Percentiles rank a stretch among this genome's conserved stretches.
Evolutionary conservation across 2,797 vertebrate genomes (phyloP).

Genomic region (Steatocranus sp.): DNA sequence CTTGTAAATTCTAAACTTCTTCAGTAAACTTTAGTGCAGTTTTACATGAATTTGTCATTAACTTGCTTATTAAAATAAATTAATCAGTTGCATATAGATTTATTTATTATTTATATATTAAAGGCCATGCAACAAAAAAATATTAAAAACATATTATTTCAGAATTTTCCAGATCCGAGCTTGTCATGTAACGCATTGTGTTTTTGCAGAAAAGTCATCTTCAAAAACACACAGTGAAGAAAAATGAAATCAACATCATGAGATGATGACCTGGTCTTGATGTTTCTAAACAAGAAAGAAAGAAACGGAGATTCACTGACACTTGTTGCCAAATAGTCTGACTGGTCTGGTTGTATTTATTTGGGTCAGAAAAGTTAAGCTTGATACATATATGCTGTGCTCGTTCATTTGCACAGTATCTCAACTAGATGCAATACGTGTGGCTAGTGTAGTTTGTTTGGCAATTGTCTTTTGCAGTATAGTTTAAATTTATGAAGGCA

Average conservation of each 20-base stretch:
- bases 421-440: not conserved
- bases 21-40: not conserved
- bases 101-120: not conserved
- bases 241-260: not conserved
- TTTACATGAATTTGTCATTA: not conserved
- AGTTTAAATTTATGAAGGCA: not conserved
- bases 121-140: not conserved
- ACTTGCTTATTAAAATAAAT: not conserved
- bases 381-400: not conserved
- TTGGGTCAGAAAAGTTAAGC: not conserved
- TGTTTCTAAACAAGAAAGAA: not conserved
- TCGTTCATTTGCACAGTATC: not conserved
- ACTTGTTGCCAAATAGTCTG: not conserved
- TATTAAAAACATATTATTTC: not conserved
- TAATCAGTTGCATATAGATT: not conserved
- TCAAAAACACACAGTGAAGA: not conserved
- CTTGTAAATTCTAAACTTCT: not conserved
- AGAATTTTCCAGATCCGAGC: not conserved
- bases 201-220: not conserved
- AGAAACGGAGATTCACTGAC: not conserved
- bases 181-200: not conserved
- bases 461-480: not conserved
- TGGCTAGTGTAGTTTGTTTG: not conserved
- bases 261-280: not conserved
- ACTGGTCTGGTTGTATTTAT: not conserved